Conservation (phyloP, 2,113 vertebrate genomes). For the Illadopsis cleaveri region DNA sequence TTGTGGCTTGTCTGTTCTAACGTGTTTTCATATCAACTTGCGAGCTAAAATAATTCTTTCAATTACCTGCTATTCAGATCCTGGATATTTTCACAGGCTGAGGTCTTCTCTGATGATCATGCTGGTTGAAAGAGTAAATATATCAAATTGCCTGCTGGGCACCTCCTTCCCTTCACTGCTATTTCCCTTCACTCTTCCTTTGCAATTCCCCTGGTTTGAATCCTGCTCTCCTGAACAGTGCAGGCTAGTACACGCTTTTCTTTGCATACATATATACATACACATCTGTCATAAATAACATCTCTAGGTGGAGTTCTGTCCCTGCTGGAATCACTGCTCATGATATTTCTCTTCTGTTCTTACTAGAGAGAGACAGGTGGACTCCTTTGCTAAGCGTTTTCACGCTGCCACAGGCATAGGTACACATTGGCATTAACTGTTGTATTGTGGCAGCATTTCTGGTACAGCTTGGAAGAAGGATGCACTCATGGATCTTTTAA, state of each 20-base stretch:
- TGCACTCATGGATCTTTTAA: not conserved
- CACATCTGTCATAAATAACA: not conserved
- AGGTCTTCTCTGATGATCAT: not conserved
- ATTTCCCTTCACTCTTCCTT: not conserved
- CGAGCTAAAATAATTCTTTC: not conserved
- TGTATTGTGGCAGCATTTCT: not conserved
- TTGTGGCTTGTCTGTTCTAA: not conserved
- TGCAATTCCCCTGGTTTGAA: not conserved
- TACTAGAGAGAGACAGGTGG: not conserved
- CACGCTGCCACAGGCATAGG: not conserved
- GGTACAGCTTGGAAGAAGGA: not conserved
- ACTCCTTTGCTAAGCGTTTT: not conserved
- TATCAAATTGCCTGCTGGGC: not conserved
- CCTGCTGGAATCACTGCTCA: not conserved
- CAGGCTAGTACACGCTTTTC: not conserved
- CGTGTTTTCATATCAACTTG: not conserved
- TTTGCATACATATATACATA: not conserved
- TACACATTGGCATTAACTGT: not conserved
- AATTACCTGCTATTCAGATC: not conserved
- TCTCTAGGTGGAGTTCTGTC: not conserved
- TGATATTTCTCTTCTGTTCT: not conserved
- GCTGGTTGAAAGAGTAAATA: not conserved
- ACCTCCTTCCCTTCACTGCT: not conserved
- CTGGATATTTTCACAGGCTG: not conserved
- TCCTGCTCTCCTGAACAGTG: not conserved